Conservation (phyloP, 2,888 invertebrate species). For the Petrolisthes manimaculis region DNA sequence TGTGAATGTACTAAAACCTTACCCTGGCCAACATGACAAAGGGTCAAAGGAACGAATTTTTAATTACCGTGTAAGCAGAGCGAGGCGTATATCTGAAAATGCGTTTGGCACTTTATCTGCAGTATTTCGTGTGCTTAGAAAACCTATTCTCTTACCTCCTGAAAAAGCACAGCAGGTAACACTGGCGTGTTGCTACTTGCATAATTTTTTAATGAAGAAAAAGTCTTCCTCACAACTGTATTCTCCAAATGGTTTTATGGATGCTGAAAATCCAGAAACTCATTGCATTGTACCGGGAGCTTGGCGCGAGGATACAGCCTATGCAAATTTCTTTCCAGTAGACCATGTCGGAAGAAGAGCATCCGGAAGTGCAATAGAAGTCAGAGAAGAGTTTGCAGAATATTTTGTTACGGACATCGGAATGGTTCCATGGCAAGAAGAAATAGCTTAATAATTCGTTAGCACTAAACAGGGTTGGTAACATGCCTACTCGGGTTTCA, state of each 20-base stretch:
- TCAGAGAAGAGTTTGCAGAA: background rate
- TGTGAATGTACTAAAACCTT: slow-evolving; percentile 1
- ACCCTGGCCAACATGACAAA: background rate
- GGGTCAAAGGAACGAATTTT: slow-evolving; percentile 10
- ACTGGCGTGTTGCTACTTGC: background rate
- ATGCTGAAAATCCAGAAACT: background rate
- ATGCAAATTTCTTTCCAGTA: background rate
- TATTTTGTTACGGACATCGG: background rate
- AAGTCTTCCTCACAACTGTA: background rate
- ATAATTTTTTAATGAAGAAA: background rate
- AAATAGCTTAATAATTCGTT: too few relatives aligned
- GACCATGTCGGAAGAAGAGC: background rate
- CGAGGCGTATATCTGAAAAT: background rate
- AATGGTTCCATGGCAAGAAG: background rate
- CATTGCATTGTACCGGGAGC: background rate
- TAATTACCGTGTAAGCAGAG: slow-evolving; percentile 21
- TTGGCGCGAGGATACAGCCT: background rate
- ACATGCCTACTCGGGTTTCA: too few relatives aligned
- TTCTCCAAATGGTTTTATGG: background rate
- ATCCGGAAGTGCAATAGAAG: background rate
- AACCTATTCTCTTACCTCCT: background rate
- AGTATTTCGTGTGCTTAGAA: too few relatives aligned
- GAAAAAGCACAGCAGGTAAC: background rate
- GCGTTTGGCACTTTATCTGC: too few relatives aligned
- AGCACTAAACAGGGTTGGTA: too few relatives aligned